Base-by-base conservation (phyloP, 2,113 vertebrate genomes). In the Nematolebias whitei region DNA sequence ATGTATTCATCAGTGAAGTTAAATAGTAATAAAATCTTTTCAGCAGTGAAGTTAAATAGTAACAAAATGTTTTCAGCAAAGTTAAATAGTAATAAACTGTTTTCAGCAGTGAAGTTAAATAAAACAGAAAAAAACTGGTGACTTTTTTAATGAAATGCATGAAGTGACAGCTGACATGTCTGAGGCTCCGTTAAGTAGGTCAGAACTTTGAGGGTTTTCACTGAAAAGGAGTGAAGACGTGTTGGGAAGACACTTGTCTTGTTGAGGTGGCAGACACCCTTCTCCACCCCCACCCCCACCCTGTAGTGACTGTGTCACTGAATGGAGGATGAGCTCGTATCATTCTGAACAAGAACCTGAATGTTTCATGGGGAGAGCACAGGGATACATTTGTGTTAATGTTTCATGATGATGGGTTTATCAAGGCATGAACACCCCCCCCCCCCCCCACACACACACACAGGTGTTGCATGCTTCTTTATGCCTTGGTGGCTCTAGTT, bases 321-420 rank as follows among this genome's bases (percentile, higher is more conserved):
- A 80, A 66, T 62, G 51, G 53, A 83, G 18, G 61, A 83, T 76
- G 78, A 82, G 83, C 40, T n/a, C n/a, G 74, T 71, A 82, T 88
- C 80, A 74, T 72, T 74, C 84, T 79, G 74, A 85, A 76, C 73
- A 79, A 66, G 60, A 63, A 24, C 13, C 63, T 89, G 51, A 78
- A 85, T 85, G 71, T 87, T 90, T 90, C 16, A 89, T 76, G 5
- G 41, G n/a, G 18, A 79, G 65, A 67, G 77, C 76, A 81, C 15
- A 12, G 84, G 84, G 80, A 85, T 74, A 71, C 70, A 83, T 80
- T 51, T 63, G 68, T 44, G 64, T 85, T 60, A 89, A 90, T 86
- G 79, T 89, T 90, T 90, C 65, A 90, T 76, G 71, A 52, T 38
- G 29, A 24, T 54, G 20, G 12, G 20, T 66, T 82, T 71, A 77